Conservation (phyloP, 1,140 invertebrate species). For the Drosophila takahashii region DNA sequence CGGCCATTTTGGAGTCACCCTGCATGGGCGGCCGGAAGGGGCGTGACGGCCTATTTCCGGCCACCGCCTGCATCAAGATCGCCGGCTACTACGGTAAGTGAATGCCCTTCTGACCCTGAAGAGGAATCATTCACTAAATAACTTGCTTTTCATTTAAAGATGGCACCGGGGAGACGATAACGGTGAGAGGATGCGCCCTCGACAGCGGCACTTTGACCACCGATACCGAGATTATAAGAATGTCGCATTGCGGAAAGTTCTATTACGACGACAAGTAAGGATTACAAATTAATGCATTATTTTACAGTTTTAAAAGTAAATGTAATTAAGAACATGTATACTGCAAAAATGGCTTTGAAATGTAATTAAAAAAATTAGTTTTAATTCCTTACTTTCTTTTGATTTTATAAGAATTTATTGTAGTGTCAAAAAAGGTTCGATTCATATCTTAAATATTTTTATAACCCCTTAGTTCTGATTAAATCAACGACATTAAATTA, state of each 20-base stretch:
- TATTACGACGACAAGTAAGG: conserved; percentile 93
- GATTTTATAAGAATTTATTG: no score
- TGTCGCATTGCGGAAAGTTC: conserved; percentile 97
- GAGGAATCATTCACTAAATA: conserved; percentile 16
- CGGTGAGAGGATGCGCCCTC: conserved; percentile 94
- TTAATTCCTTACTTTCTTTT: no score
- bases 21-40: conserved; percentile 97
- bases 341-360: no score
- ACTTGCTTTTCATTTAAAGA: conserved; percentile 85
- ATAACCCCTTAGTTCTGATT: no score
- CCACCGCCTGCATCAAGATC: conserved; percentile 98
- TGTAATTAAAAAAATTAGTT: no score
- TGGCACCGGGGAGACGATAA: conserved; percentile 91
- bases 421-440: no score
- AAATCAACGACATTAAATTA: no score
- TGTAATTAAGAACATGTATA: no score
- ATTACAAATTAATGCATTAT: not conserved
- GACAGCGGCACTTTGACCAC: conserved; percentile 96
- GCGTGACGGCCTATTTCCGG: conserved; percentile 96
- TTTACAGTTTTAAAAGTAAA: no score
- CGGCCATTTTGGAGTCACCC: conserved; percentile 93
- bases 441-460: no score
- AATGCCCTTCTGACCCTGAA: not conserved
- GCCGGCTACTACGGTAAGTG: conserved; percentile 92
- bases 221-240: conserved; percentile 96